These are phyloP conservation scores for Gisinianus flammeolus DNA, from an alignment of 2,888 invertebrate species.

Conservation along the genomic window DNA sequence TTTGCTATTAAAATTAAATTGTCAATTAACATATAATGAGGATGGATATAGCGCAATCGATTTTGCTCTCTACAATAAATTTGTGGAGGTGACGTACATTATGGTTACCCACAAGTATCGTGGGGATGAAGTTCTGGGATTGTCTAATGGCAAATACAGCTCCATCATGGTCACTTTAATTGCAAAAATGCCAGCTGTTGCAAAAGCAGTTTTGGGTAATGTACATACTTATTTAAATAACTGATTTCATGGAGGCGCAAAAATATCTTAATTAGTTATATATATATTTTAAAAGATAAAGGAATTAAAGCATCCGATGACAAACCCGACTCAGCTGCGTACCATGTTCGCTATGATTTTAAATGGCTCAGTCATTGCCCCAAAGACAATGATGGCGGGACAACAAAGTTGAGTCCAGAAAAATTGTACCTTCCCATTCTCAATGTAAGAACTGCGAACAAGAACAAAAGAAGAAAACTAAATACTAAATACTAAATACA, in stretches of 20 bases:
- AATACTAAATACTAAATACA: no score
- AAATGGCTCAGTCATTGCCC: slow-evolving; percentile 50
- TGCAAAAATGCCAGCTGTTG: slow-evolving; percentile 79
- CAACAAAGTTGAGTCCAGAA: slow-evolving; percentile 34
- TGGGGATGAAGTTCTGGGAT: slow-evolving; percentile 74
- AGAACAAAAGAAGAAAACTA: no score
- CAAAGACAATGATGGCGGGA: slow-evolving; percentile 35
- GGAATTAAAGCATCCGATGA: slow-evolving; percentile 77
- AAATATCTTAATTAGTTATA: no score
- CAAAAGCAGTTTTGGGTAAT: slow-evolving; percentile 81
- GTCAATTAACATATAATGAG: slow-evolving; percentile 74
- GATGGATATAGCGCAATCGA: slow-evolving; percentile 83
- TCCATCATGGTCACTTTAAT: slow-evolving; percentile 80
- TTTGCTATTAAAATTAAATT: slow-evolving; percentile 76
- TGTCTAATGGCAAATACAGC: slow-evolving; percentile 77
- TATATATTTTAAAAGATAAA: no score
- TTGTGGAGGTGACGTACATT: slow-evolving; percentile 80
- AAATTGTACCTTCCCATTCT: slow-evolving; percentile 55
- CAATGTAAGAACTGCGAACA: slow-evolving; percentile 56
- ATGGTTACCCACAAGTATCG: slow-evolving; percentile 71
- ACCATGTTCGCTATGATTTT: slow-evolving; percentile 50
- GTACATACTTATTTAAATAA: no score
- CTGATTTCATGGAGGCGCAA: no score
- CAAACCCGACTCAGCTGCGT: slow-evolving; percentile 37
- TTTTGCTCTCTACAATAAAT: slow-evolving; percentile 83